Conservation (phyloP, 2,113 vertebrate genomes). For the Pyxicephalus adspersus region DNA sequence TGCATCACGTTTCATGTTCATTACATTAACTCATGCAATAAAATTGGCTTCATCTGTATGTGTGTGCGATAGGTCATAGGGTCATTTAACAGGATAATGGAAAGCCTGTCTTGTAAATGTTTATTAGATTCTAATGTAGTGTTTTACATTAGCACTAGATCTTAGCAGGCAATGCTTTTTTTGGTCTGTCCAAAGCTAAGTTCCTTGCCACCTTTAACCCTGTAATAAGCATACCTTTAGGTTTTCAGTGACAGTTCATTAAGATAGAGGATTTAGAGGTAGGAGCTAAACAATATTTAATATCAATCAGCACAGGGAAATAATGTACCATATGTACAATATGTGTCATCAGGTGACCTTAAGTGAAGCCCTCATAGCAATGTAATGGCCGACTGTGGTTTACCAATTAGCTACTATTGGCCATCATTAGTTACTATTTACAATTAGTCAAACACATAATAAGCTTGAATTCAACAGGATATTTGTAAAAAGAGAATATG, state of each 20-base stretch:
- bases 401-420: background rate
- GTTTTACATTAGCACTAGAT: conserved; percentile 28
- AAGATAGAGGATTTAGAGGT: conserved; percentile 20
- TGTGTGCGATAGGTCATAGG: conserved; percentile 14
- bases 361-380: background rate
- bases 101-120: conserved; percentile 45
- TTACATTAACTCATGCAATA: conserved; percentile 28
- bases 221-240: conserved; percentile 17
- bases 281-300: conserved; percentile 1
- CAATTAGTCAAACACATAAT: background rate
- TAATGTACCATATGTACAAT: background rate
- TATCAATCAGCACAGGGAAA: no score
- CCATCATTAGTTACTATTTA: background rate
- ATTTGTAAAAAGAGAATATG: no score
- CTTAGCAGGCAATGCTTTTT: background rate
- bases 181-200: no score
- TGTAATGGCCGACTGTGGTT: background rate
- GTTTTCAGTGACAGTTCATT: conserved; percentile 31
- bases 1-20: conserved; percentile 21
- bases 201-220: no score
- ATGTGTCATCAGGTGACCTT: background rate
- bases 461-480: background rate
- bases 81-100: conserved; percentile 40
- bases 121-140: conserved; percentile 36
- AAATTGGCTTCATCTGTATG: conserved; percentile 21